phyloP scores from a whole-genome alignment of 2,113 vertebrate species.

The Pteruthius melanotis region DNA sequence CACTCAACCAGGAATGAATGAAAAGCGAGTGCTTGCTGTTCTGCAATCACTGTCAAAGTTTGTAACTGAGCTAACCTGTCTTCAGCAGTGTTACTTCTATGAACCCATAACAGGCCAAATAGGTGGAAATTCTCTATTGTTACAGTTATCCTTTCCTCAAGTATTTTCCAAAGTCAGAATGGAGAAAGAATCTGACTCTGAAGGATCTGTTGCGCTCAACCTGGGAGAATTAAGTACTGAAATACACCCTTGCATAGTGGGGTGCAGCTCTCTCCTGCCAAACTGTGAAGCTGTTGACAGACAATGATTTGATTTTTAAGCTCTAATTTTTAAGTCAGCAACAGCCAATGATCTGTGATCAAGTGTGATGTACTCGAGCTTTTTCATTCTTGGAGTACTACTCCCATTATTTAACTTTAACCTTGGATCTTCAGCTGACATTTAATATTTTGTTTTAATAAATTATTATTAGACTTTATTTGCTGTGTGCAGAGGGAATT shows the following conservation, averaged over 20 bases:
- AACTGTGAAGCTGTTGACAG: background rate
- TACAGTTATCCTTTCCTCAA: background rate
- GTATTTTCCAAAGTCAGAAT: background rate
- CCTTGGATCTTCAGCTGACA: slow-evolving; percentile 5
- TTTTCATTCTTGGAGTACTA: background rate
- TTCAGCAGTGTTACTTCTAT: background rate
- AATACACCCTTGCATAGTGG: fast-evolving
- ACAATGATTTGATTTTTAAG: background rate
- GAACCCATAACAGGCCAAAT: background rate
- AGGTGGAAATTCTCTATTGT: background rate
- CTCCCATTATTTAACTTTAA: background rate
- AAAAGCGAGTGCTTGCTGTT: background rate
- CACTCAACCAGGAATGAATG: background rate
- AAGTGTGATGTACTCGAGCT: background rate
- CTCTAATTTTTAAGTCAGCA: background rate
- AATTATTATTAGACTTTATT: slow-evolving; percentile 45
- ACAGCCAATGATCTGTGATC: background rate
- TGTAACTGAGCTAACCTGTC: background rate
- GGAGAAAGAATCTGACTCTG: background rate
- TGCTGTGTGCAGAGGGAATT: slow-evolving; percentile 39
- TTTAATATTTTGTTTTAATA: slow-evolving; percentile 38
- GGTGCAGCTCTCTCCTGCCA: background rate
- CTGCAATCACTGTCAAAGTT: background rate
- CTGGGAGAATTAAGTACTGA: background rate
- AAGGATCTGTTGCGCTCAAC: background rate